Conservation (phyloP, 2,797 vertebrate species). For the Phalanger gymnotis region DNA sequence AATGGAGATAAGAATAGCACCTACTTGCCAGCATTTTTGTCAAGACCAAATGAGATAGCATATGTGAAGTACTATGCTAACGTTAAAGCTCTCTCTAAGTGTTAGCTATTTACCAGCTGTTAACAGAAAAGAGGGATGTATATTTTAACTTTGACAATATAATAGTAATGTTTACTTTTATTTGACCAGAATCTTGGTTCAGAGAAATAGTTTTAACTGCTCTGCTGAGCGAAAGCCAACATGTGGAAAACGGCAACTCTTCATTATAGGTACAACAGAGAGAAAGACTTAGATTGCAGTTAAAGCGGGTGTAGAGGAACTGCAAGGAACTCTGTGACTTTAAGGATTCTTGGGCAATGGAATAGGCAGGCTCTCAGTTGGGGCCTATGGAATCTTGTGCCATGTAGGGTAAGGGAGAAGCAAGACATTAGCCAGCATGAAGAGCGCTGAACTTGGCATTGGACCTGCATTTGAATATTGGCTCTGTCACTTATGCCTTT, state of each 20-base stretch:
- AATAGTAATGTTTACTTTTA: neutral
- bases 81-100: neutral
- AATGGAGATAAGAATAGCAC: neutral
- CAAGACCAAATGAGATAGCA: neutral
- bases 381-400: neutral
- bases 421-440: neutral
- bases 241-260: slow-evolving; percentile 47
- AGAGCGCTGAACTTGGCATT: neutral
- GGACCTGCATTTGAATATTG: neutral
- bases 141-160: neutral
- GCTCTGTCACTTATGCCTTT: neutral
- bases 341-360: slow-evolving; percentile 1
- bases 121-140: neutral
- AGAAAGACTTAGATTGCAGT: slow-evolving; percentile 43
- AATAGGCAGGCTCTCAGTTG: neutral
- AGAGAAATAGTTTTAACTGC: neutral
- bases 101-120: neutral
- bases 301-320: slow-evolving; percentile 42
- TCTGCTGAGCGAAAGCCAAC: neutral
- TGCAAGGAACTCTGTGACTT: slow-evolving; percentile 28
- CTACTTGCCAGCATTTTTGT: neutral
- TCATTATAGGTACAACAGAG: slow-evolving; percentile 36
- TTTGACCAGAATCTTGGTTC: neutral
- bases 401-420: neutral
- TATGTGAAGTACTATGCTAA: neutral